These are phyloP conservation scores for Cephus runcator DNA, from an alignment of 2,888 invertebrate genomes.

Conservation along the genomic window DNA sequence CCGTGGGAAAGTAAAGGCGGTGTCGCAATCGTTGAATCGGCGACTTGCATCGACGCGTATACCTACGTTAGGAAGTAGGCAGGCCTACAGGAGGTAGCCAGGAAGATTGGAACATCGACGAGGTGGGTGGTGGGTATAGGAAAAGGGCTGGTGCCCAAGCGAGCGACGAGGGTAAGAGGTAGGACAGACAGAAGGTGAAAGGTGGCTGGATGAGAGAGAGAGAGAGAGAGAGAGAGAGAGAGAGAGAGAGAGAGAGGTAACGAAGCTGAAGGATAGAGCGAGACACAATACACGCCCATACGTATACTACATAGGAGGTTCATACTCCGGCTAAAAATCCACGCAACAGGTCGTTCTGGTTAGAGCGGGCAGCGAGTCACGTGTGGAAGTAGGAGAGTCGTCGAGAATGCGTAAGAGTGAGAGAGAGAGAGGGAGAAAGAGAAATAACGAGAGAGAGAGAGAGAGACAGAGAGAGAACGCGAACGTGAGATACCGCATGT, in stretches of 20 bases:
- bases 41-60: neutral
- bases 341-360: constrained; percentile 41
- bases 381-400: constrained; percentile 14
- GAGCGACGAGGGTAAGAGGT: neutral
- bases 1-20: neutral
- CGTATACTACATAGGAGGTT: constrained; percentile 12
- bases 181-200: constrained; percentile 10
- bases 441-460: constrained; percentile 21
- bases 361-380: constrained; percentile 19
- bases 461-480: constrained; percentile 23
- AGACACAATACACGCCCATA: neutral
- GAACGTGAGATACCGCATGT: constrained; percentile 8
- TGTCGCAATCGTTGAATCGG: neutral
- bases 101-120: neutral
- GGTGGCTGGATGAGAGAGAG: constrained; percentile 23
- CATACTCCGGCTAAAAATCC: constrained; percentile 30
- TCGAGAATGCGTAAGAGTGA: neutral
- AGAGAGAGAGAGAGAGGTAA: constrained; percentile 19
- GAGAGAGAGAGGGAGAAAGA: constrained; percentile 9
- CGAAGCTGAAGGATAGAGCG: neutral
- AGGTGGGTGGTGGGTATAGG: neutral
- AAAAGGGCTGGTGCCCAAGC: neutral
- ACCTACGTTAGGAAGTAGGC: neutral
- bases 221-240: constrained; percentile 21
- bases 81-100: neutral